Evolutionary conservation across 2,113 vertebrate species (phyloP).

Genomic region (Climacteris rufus): DNA sequence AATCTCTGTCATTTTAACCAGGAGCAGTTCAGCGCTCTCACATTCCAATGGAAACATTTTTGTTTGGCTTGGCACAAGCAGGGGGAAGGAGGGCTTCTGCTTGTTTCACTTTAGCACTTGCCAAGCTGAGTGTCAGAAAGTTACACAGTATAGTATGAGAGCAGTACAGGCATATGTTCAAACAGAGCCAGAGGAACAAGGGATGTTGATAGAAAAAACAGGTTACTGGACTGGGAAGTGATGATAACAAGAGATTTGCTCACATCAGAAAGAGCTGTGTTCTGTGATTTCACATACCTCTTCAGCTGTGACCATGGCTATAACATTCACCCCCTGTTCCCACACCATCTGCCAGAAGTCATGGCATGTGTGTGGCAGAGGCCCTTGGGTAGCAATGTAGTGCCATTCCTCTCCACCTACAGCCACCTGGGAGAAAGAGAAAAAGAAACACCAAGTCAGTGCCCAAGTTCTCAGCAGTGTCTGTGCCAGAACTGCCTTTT

Average conservation of each 20-base stretch:
- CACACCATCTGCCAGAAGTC: slow-evolving; percentile 99
- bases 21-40: neutral
- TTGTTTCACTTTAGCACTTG: neutral
- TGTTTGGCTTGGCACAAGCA: slow-evolving; percentile 47
- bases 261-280: neutral
- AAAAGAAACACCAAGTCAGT: neutral
- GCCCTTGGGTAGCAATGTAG: slow-evolving; percentile 93
- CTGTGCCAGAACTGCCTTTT: neutral
- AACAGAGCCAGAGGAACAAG: neutral
- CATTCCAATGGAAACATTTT: slow-evolving; percentile 33
- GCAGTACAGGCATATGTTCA: neutral
- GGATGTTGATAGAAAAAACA: neutral
- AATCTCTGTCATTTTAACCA: neutral
- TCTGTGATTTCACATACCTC: slow-evolving; percentile 75
- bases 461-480: neutral
- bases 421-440: slow-evolving; percentile 75
- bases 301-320: slow-evolving; percentile 94
- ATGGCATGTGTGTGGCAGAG: slow-evolving; percentile 88
- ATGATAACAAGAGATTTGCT: neutral
- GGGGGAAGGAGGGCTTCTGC: neutral
- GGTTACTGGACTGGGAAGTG: neutral
- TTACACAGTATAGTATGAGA: neutral
- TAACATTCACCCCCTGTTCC: slow-evolving; percentile 94
- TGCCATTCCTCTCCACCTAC: slow-evolving; percentile 92
- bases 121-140: neutral